Percentiles rank a stretch among this genome's conserved stretches.
Evolutionary conservation across 1,140 invertebrate species (phyloP).

Genomic region (Antheraea pernyi): DNA sequence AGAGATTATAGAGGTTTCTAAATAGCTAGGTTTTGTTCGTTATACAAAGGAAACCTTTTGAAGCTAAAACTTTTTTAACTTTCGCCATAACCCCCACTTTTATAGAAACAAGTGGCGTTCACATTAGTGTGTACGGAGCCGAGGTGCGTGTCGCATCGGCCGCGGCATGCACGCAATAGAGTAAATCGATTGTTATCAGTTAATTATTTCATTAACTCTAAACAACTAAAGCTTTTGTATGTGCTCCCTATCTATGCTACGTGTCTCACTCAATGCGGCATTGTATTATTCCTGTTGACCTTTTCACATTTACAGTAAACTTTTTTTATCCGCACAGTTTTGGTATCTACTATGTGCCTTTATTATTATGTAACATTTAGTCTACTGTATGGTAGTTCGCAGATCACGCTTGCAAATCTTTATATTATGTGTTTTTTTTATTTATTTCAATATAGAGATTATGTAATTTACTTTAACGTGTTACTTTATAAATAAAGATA

Average conservation of each 20-base stretch:
- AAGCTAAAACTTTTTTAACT: not conserved
- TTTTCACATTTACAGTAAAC: not conserved
- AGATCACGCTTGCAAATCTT: too few relatives aligned
- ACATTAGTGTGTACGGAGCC: not conserved
- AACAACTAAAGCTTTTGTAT: conserved; percentile 2
- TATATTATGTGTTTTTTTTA: too few relatives aligned
- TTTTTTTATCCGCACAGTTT: not conserved
- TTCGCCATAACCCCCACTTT: not conserved
- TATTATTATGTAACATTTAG: too few relatives aligned
- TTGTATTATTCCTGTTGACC: not conserved
- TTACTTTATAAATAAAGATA: too few relatives aligned
- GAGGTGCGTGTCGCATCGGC: not conserved
- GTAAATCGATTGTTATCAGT: not conserved
- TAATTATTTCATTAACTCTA: conserved; percentile 2
- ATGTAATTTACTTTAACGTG: too few relatives aligned
- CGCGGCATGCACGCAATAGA: not conserved
- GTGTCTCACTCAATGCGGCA: not conserved
- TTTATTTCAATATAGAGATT: too few relatives aligned
- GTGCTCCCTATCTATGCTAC: not conserved
- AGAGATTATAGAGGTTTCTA: too few relatives aligned
- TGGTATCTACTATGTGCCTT: too few relatives aligned
- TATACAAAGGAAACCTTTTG: not conserved
- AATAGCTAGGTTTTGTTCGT: not conserved
- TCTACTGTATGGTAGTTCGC: too few relatives aligned
- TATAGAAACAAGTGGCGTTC: not conserved